These are phyloP conservation scores for Lethocerus indicus DNA, from an alignment of 1,140 invertebrate genomes.

Conservation along the genomic window DNA sequence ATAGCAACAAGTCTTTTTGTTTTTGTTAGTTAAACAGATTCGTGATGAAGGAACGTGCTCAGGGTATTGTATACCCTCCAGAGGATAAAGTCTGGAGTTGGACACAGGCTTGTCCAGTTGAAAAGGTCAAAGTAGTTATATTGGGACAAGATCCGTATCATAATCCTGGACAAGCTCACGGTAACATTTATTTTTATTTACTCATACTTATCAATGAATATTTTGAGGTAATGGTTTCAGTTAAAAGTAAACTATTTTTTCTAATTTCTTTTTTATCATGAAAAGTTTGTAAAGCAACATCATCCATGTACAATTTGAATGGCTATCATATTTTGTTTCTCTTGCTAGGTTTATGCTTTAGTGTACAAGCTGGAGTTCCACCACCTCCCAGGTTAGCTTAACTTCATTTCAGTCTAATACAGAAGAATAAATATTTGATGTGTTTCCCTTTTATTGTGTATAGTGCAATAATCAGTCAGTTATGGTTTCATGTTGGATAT, in stretches of 20 bases:
- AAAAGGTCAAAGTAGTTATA: conserved; percentile 31
- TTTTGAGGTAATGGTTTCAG: too few species aligned
- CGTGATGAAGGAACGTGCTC: conserved; percentile 28
- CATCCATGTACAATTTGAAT: neutral
- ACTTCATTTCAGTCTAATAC: neutral
- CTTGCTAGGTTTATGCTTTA: conserved; percentile 41
- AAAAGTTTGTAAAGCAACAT: too few species aligned
- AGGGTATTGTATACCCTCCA: conserved; percentile 32
- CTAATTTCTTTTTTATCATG: too few species aligned
- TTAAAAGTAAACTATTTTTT: too few species aligned
- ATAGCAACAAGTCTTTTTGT: conserved; percentile 1
- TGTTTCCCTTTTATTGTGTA: too few species aligned
- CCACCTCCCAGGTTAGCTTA: conserved; percentile 39
- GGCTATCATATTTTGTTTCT: neutral
- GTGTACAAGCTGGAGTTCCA: conserved; percentile 36
- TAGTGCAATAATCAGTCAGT: too few species aligned
- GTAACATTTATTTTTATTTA: conserved; percentile 19
- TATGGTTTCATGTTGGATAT: too few species aligned
- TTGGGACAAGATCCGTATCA: conserved; percentile 50
- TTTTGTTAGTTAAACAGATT: conserved; percentile 31
- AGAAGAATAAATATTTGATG: conserved; percentile 3
- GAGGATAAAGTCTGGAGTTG: conserved; percentile 33
- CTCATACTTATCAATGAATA: too few species aligned
- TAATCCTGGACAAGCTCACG: conserved; percentile 40
- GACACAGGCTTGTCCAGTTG: conserved; percentile 27